Conservation (phyloP, 2,888 invertebrate species). For the Scaeva pyrastri region DNA sequence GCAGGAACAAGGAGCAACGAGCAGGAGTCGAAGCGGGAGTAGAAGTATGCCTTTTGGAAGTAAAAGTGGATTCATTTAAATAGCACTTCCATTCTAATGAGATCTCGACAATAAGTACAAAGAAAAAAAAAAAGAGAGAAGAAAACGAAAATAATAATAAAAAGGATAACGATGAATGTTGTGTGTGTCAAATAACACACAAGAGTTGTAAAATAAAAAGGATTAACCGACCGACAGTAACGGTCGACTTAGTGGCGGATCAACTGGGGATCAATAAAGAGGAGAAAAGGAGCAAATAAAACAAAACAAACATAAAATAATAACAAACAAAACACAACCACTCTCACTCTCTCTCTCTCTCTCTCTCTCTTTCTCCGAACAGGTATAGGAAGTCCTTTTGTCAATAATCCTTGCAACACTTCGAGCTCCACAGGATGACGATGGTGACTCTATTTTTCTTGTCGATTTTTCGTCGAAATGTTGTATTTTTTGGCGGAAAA, state of each 20-base stretch:
- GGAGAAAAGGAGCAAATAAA: conserved; percentile 16
- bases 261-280: conserved; percentile 56
- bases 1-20: too few relatives aligned
- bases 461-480: neutral
- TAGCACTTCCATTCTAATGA: conserved; percentile 54
- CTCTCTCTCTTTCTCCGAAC: too few relatives aligned
- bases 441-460: conserved; percentile 16
- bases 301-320: conserved; percentile 30
- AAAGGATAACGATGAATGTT: conserved; percentile 14
- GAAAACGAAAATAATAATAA: neutral
- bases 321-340: conserved; percentile 8
- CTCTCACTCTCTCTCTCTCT: neutral
- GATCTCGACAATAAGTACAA: too few relatives aligned
- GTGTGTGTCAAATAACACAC: conserved; percentile 45
- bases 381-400: conserved; percentile 28
- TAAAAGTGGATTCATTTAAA: conserved; percentile 52
- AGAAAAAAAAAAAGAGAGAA: too few relatives aligned
- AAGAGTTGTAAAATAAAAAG: conserved; percentile 48
- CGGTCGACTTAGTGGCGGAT: conserved; percentile 66
- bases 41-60: neutral
- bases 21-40: neutral
- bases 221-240: conserved; percentile 58
- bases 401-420: conserved; percentile 48
- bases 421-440: neutral
- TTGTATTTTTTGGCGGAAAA: conserved; percentile 24